Evolutionary conservation across 53 echinoderm and acorn worm genomes (phyloP).

Genomic region (Hippasteria phrygiana): DNA sequence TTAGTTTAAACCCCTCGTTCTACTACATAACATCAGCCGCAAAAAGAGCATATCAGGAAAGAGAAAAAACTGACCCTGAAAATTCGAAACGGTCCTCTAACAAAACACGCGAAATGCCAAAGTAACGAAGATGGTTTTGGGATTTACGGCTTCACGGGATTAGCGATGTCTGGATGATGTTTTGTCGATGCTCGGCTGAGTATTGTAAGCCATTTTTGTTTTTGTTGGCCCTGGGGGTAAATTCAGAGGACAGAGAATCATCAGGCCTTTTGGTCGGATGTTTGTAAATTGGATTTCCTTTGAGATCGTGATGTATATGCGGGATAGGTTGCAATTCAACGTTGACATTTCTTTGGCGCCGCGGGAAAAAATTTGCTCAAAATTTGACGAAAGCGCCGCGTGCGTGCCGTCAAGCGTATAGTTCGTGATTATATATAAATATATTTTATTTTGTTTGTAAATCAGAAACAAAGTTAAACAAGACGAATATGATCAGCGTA

Average conservation of each 20-base stretch:
- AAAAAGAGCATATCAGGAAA: no score
- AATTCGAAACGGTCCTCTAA: no score
- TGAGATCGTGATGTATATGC: neutral
- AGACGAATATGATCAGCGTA: no score
- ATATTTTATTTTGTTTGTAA: no score
- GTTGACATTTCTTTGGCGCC: neutral
- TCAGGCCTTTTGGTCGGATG: neutral
- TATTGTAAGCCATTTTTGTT: neutral
- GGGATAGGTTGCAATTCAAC: neutral
- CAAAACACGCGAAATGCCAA: neutral
- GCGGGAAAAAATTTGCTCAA: neutral
- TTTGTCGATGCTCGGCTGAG: neutral
- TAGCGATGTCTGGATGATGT: neutral
- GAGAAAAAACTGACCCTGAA: no score
- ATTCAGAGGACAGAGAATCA: neutral
- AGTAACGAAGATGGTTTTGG: neutral
- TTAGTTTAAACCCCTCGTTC: no score
- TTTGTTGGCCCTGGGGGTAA: neutral
- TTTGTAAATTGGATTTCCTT: constrained; percentile 2
- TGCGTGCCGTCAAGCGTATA: no score
- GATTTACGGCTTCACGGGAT: neutral
- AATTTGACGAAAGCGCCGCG: no score
- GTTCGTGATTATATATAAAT: no score
- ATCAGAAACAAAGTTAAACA: no score
- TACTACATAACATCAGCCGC: no score